Conservation (phyloP, 2,797 vertebrate genomes). For the Enteromius mattozi region DNA sequence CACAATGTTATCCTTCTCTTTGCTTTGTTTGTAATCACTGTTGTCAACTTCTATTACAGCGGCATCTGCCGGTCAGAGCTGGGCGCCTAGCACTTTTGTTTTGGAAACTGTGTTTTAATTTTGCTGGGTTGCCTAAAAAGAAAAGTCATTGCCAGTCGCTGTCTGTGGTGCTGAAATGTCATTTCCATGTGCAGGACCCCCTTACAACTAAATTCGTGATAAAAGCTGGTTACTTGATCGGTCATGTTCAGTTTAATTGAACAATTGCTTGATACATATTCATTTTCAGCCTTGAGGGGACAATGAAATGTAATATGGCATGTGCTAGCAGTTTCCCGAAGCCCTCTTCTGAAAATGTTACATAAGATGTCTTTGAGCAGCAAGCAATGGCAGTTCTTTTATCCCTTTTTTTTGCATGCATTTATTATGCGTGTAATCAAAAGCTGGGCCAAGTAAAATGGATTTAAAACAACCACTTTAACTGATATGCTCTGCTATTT, state of each 20-base stretch:
- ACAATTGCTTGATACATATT: background rate
- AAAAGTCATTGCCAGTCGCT: slow-evolving; percentile 45
- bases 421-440: background rate
- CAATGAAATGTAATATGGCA: background rate
- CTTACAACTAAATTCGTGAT: background rate
- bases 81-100: background rate
- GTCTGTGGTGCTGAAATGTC: slow-evolving; percentile 63
- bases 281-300: background rate
- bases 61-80: background rate
- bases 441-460: background rate
- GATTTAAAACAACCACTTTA: background rate
- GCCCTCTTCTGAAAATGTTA: background rate
- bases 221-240: background rate
- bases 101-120: slow-evolving; percentile 27
- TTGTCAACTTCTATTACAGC: background rate
- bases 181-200: slow-evolving; percentile 2
- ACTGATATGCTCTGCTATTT: background rate
- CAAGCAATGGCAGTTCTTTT: background rate
- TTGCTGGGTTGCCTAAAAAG: slow-evolving; percentile 28
- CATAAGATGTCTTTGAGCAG: background rate
- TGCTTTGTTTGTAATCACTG: slow-evolving; percentile 6
- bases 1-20: background rate
- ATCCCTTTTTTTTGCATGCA: background rate
- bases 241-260: background rate
- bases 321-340: background rate